Base-by-base conservation (phyloP, 2,113 vertebrate genomes). In the Cyprinodon tularosa region DNA sequence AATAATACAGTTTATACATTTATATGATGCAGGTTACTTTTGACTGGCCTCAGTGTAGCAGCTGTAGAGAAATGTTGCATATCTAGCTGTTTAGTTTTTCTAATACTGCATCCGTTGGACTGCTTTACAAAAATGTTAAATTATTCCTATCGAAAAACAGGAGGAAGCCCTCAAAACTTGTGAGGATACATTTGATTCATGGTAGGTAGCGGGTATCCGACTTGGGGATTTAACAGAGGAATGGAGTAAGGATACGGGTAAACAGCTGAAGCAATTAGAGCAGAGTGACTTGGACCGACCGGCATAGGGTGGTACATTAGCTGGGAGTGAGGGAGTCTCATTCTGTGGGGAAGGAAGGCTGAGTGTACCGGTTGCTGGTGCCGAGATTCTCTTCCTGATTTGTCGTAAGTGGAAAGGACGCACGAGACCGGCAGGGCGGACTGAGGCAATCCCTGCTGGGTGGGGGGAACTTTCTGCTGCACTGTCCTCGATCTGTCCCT, bases 401-500 rank as follows among this genome's bases (percentile, higher is more conserved):
- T 92, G 37, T 94, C 87, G 22, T 82, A 91, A 67, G 65, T 70
- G 2, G 90, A 86, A 7, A 91, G 71, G 17, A 86, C 4, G 63
- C 84, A 90, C 0, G 90, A 72, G 13, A 81, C 4, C 0, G 90
- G 85, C 62, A 91, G 45, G 36, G 39, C 1, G 4, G 89, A 57
- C 66, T 91, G 88, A 42, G 88, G 6, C 20, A 85, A 44, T 45
- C 79, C 86, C 76, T 93, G 93, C 68, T 91, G 93, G 62, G 84
- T 12, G 0, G 85, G 47, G 12, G 88, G 75, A 37, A 84, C 77
- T 62, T 94, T 95, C 42, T 91, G 84, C 8, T 81, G 63, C 64
- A 80, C 71, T 45, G 92, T 81, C 83, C 90, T 91, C 50, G 85
- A 79, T 76, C 90, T 93, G 12, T 94, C 94, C 81, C 91, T 91